Conservation (phyloP, 2,113 vertebrate species). For the Synchiropus splendidus region DNA sequence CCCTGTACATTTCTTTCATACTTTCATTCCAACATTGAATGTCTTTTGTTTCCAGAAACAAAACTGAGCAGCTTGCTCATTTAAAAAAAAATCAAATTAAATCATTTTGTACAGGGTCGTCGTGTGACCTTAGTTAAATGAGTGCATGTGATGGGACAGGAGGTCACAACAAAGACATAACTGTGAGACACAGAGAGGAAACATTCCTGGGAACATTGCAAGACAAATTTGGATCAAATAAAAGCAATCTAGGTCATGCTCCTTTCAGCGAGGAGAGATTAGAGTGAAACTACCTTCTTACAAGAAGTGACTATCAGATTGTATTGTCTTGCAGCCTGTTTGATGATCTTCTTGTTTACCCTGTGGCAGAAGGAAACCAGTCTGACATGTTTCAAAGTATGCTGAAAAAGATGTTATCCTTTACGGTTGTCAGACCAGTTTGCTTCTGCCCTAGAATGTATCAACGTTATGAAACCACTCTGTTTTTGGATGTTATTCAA, state of each 20-base stretch:
- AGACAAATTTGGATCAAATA: not conserved
- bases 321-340: conserved; percentile 3
- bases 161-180: conserved; percentile 39
- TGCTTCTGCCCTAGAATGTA: not conserved
- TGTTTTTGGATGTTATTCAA: too few relatives aligned
- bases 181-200: conserved; percentile 37
- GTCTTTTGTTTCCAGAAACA: too few relatives aligned
- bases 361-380: conserved; percentile 11
- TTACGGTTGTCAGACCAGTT: conserved; percentile 25
- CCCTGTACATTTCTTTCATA: too few relatives aligned
- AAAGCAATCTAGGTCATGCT: not conserved
- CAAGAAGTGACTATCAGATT: not conserved
- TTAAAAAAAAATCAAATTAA: conserved; percentile 8
- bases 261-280: not conserved
- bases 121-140: conserved; percentile 20
- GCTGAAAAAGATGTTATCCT: conserved; percentile 15
- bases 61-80: too few relatives aligned
- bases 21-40: too few relatives aligned
- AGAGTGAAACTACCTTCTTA: conserved; percentile 2
- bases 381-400: conserved; percentile 9
- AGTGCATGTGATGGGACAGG: conserved; percentile 38
- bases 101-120: conserved; percentile 6
- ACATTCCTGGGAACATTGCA: too few relatives aligned
- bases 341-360: conserved; percentile 6
- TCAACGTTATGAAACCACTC: not conserved